Evolutionary conservation across 2,113 vertebrate species (phyloP).

Genomic region (Ophiodon elongatus): DNA sequence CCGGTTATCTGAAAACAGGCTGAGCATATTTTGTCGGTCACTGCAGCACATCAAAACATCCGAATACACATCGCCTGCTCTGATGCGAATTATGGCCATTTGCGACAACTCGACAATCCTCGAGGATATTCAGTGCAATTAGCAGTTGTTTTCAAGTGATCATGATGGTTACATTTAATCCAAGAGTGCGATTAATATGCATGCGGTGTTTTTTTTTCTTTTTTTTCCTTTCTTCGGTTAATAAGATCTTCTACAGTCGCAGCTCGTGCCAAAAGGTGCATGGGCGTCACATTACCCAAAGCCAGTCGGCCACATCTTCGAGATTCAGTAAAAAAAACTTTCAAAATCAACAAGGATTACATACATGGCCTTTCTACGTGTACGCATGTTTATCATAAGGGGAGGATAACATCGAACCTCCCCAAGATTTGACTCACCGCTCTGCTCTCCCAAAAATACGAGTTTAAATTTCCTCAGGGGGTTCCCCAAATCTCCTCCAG

Average conservation of each 20-base stretch:
- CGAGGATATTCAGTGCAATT: neutral
- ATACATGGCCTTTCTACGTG: constrained; percentile 60
- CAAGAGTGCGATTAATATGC: constrained; percentile 7
- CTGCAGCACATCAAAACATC: constrained; percentile 78
- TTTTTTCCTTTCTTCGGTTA: constrained; percentile 33
- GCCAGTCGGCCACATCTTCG: neutral
- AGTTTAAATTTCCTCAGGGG: constrained; percentile 97
- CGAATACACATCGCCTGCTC: constrained; percentile 41
- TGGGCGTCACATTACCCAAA: constrained; percentile 31
- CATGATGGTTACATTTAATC: neutral
- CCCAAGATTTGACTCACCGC: constrained; percentile 87
- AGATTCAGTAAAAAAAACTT: constrained; percentile 34
- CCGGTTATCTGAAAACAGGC: constrained; percentile 31
- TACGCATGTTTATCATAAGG: constrained; percentile 55
- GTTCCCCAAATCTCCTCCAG: constrained; percentile 94
- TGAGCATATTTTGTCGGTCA: constrained; percentile 70
- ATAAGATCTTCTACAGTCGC: constrained; percentile 54
- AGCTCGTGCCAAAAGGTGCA: constrained; percentile 38
- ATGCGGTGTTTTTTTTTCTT: constrained; percentile 26
- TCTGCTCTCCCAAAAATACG: constrained; percentile 95
- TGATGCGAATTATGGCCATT: constrained; percentile 25
- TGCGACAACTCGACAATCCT: constrained; percentile 7
- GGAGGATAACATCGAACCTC: constrained; percentile 47
- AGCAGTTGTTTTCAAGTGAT: neutral
- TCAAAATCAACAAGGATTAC: constrained; percentile 28